Percentiles rank a stretch among this genome's conserved stretches.
phyloP scores from a whole-genome alignment of 2,113 vertebrate genomes.

The Empidonax alnorum region DNA sequence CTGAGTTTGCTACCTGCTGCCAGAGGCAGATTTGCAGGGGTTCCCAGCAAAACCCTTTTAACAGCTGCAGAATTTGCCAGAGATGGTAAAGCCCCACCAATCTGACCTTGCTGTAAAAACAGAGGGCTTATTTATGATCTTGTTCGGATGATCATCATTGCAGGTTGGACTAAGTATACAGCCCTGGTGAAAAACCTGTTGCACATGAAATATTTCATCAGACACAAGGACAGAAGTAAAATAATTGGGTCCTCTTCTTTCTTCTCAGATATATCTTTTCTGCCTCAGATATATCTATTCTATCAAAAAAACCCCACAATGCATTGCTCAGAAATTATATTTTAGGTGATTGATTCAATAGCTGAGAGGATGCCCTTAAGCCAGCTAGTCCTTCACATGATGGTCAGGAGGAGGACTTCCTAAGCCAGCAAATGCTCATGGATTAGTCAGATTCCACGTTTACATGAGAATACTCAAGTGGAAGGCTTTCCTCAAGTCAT shows the following conservation, averaged over 20 bases:
- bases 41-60: neutral
- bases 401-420: neutral
- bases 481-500: neutral
- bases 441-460: neutral
- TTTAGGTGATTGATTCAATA: neutral
- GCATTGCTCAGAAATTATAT: neutral
- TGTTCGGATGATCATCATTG: neutral
- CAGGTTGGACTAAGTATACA: neutral
- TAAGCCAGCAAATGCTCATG: neutral
- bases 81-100: neutral
- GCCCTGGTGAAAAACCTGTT: neutral
- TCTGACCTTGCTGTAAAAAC: neutral
- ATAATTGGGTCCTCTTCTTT: neutral
- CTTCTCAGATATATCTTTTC: neutral
- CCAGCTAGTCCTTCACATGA: neutral
- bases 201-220: neutral
- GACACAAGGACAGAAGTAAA: neutral
- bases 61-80: neutral
- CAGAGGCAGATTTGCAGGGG: neutral
- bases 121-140: neutral
- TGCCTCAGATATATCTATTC: neutral
- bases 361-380: neutral
- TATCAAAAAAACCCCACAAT: neutral
- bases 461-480: neutral
- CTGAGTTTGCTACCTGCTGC: neutral